Evolutionary conservation across 2,888 invertebrate species (phyloP).

Genomic region (Drosophila prostipennis): DNA sequence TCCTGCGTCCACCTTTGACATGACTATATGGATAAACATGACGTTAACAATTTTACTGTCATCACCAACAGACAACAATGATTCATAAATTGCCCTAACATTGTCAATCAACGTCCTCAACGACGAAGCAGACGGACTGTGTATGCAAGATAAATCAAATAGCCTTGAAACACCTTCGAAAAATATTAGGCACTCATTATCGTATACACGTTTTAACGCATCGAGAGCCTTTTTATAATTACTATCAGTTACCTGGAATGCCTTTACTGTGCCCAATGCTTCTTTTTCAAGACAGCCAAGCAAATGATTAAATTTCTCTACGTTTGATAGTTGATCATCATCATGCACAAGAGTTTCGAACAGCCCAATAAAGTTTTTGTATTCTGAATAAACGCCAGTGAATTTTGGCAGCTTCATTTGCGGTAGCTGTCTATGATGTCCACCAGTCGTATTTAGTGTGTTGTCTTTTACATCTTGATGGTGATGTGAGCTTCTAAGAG

Average conservation of each 20-base stretch:
- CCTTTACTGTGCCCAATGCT: conserved; percentile 2
- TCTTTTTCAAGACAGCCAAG: too few relatives aligned
- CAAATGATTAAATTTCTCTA: too few relatives aligned
- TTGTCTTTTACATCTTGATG: too few relatives aligned
- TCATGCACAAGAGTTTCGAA: too few relatives aligned
- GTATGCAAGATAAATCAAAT: too few relatives aligned
- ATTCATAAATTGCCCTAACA: background rate
- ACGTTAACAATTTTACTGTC: background rate
- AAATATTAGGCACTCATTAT: background rate
- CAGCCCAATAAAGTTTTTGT: too few relatives aligned
- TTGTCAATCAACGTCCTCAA: background rate
- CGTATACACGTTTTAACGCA: background rate
- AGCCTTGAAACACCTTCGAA: background rate
- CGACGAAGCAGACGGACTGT: background rate
- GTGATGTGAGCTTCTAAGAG: too few relatives aligned
- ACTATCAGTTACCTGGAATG: background rate
- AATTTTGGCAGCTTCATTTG: too few relatives aligned
- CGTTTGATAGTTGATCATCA: too few relatives aligned
- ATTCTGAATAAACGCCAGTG: too few relatives aligned
- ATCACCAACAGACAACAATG: background rate
- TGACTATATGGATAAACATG: background rate
- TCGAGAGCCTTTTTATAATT: background rate
- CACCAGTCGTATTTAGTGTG: too few relatives aligned
- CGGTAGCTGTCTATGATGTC: too few relatives aligned
- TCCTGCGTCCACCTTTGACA: background rate